Evolutionary conservation across 2,797 vertebrate species (phyloP).

Genomic region (Ptychadena robeensis): DNA sequence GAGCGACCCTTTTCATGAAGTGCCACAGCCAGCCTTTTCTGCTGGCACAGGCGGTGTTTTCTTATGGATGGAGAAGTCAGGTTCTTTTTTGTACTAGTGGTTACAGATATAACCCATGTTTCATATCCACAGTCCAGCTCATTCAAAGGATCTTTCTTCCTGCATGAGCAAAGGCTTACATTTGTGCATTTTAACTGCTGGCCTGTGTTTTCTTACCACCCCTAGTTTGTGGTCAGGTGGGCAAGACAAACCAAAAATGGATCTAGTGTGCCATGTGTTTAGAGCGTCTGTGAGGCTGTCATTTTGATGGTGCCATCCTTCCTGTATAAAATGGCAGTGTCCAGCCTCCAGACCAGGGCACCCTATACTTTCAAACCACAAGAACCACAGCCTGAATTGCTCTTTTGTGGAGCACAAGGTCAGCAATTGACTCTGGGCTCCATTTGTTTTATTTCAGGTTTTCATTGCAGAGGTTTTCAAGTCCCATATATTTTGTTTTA

Average conservation of each 20-base stretch:
- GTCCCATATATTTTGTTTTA: constrained; percentile 48
- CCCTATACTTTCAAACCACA: constrained; percentile 76
- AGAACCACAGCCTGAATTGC: constrained; percentile 80
- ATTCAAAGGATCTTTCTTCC: constrained; percentile 66
- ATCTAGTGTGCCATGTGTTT: constrained; percentile 63
- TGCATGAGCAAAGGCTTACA: constrained; percentile 63
- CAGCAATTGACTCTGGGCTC: constrained; percentile 59
- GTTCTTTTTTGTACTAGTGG: constrained; percentile 57
- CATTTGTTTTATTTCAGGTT: constrained; percentile 61
- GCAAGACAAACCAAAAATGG: constrained; percentile 62
- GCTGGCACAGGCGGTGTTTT: constrained; percentile 75
- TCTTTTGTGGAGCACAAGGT: constrained; percentile 74
- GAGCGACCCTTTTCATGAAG: constrained; percentile 68
- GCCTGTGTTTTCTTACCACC: constrained; percentile 60
- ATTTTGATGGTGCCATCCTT: constrained; percentile 82
- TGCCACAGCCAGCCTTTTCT: constrained; percentile 69
- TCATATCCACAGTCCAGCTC: constrained; percentile 65
- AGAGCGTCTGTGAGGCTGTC: constrained; percentile 72
- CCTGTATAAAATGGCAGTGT: constrained; percentile 79
- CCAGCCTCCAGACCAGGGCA: constrained; percentile 75
- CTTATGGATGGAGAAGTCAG: constrained; percentile 61
- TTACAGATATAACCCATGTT: constrained; percentile 64
- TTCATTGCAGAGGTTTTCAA: constrained; percentile 53
- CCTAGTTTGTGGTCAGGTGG: constrained; percentile 64
- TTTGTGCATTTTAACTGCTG: constrained; percentile 69